These are phyloP conservation scores for Epirrhoe tristata DNA, from an alignment of 2,888 invertebrate genomes.

Conservation along the genomic window DNA sequence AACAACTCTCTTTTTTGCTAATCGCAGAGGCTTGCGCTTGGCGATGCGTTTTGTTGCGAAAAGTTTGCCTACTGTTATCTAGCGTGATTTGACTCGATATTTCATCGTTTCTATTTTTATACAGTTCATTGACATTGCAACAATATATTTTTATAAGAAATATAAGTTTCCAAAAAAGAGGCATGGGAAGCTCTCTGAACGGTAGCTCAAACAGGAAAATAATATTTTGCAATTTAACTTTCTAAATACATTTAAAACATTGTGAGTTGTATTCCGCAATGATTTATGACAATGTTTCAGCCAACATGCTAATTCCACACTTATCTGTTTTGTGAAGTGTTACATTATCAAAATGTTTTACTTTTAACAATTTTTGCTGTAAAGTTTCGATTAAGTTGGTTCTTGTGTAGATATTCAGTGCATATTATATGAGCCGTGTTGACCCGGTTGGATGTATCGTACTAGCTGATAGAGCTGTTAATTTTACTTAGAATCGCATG, in stretches of 20 bases:
- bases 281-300: slow-evolving; percentile 23
- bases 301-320: slow-evolving; percentile 23
- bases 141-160: too few relatives aligned
- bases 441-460: too few relatives aligned
- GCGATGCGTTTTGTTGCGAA: slow-evolving; percentile 2
- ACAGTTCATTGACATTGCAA: too few relatives aligned
- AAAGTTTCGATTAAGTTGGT: slow-evolving; percentile 5
- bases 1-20: slow-evolving; percentile 38
- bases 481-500: too few relatives aligned
- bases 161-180: background rate
- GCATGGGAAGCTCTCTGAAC: background rate
- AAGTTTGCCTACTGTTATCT: background rate
- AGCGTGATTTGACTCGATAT: background rate
- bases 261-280: slow-evolving; percentile 1
- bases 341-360: slow-evolving; percentile 26
- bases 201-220: background rate
- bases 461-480: too few relatives aligned
- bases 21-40: background rate
- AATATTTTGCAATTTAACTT: slow-evolving; percentile 8
- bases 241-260: slow-evolving; percentile 18
- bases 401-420: too few relatives aligned
- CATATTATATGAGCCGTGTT: too few relatives aligned
- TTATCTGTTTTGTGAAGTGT: slow-evolving; percentile 39
- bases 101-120: too few relatives aligned
- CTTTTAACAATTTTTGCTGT: slow-evolving; percentile 13